These are phyloP conservation scores for Novumbra hubbsi DNA, from an alignment of 2,797 vertebrate genomes.

Conservation along the genomic window DNA sequence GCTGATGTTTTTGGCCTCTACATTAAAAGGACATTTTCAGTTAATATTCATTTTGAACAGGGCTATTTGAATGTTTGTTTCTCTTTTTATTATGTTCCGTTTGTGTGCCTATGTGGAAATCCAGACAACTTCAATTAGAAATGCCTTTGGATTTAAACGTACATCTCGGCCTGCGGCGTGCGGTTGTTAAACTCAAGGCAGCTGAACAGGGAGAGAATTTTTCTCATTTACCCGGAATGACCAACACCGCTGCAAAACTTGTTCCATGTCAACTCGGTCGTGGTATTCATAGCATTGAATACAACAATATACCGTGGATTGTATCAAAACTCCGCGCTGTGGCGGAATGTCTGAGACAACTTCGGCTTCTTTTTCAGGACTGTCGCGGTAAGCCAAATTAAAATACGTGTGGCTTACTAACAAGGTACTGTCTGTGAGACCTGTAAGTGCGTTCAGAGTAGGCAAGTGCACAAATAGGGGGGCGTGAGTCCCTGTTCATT, in stretches of 20 bases:
- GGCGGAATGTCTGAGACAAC: constrained; percentile 8
- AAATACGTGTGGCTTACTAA: background rate
- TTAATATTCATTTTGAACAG: background rate
- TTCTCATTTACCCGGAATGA: constrained; percentile 2
- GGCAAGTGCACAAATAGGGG: too few relatives aligned
- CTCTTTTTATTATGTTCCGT: background rate
- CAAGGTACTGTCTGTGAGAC: background rate
- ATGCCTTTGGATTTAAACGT: background rate
- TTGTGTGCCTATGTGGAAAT: background rate
- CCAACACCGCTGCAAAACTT: background rate
- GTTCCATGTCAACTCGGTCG: background rate
- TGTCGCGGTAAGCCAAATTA: constrained; percentile 14
- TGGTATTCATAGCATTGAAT: background rate
- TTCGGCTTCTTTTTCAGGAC: constrained; percentile 15
- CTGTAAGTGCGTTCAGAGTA: background rate
- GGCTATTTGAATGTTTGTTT: background rate
- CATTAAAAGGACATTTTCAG: background rate
- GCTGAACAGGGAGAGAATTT: background rate
- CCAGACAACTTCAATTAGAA: background rate
- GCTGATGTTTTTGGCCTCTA: background rate
- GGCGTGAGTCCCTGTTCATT: too few relatives aligned
- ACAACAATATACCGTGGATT: constrained; percentile 17
- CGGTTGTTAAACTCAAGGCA: background rate
- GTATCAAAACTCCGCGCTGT: constrained; percentile 22
- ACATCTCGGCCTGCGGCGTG: background rate